Base-by-base conservation (phyloP, 2,888 invertebrate species). In the Eilema depressum region DNA sequence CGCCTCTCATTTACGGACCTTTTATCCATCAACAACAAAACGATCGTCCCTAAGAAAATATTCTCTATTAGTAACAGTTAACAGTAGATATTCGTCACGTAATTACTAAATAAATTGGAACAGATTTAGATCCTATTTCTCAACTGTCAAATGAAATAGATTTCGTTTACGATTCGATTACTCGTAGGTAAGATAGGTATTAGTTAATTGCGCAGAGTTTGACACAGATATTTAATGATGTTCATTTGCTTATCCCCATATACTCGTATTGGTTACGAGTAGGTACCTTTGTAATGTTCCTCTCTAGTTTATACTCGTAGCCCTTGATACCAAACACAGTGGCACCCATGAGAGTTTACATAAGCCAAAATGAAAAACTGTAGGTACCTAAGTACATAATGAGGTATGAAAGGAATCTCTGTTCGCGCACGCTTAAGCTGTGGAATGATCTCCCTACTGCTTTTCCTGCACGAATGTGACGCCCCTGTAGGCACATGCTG, bases 61-160 rank as follows among this genome's bases (percentile, higher is more conserved):
- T 59, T 26, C 25, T 23, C 57, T 25, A 14, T 59, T 25, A 26
- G 47, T 53, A 69, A 25, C 61, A 59, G 66, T 57, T 53, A 69
- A 26, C 61, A 59, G 66, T 57, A 41, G 41, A 41, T 41, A 37
- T 61, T 23, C 23, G 71, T 64, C 66, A 72, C 28, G 68, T 69
- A 73, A 71, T 73, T 76, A 66, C 65, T 37, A 72, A 60, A 77
- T 75, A 76, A 80, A 78, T 75, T 75, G 66, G 65, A 68, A 69
- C 67, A 57, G 68, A 71, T 75, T 66, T 67, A 62, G 57, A 20
- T 47, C 66, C 71, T 70, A 74, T 77, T 71, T 80, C 71, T 78
- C 71, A 79, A 73, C 69, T 74, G 68, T 69, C 75, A 71, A 72
- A 71, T 77, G 66, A 69, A 77, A 77, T 62, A 69, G 66, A 74